A percentile compares a stretch with the other conserved stretches of the same genome.
phyloP scores from a whole-genome alignment of 2,888 invertebrate genomes.

The Lucinisca nassula region DNA sequence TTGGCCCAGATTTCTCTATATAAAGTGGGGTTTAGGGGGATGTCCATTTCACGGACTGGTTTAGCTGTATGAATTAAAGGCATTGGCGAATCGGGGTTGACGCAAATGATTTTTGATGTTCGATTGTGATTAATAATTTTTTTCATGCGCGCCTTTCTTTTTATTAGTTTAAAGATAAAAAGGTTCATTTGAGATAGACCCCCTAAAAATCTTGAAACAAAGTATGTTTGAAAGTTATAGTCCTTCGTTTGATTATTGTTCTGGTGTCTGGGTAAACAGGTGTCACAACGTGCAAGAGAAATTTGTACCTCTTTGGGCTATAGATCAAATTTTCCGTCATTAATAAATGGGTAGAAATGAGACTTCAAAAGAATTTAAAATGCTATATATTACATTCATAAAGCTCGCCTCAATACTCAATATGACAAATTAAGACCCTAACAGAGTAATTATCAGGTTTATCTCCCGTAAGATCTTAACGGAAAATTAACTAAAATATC shows the following conservation, averaged over 20 bases:
- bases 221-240: not conserved
- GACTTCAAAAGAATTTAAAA: not conserved
- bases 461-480: not conserved
- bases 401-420: not conserved
- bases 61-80: too few species aligned
- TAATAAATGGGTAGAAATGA: not conserved
- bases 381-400: not conserved
- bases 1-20: too few species aligned
- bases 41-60: too few species aligned
- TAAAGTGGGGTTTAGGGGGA: too few species aligned
- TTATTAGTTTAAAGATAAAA: not conserved
- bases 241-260: not conserved
- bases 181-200: not conserved
- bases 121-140: not conserved
- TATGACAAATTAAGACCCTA: not conserved
- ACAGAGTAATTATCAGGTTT: not conserved
- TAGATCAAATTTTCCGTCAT: not conserved
- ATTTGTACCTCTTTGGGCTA: not conserved
- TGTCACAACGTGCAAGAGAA: not conserved
- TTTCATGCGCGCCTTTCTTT: not conserved
- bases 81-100: too few species aligned
- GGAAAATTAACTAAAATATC: not conserved
- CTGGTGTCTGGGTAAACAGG: not conserved
- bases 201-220: not conserved
- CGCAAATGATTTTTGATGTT: too few species aligned